Percentiles rank a stretch among this genome's conserved stretches.
These are phyloP conservation scores for Sorex araneus DNA, from an alignment of 2,113 vertebrate genomes.

Conservation along the genomic window DNA sequence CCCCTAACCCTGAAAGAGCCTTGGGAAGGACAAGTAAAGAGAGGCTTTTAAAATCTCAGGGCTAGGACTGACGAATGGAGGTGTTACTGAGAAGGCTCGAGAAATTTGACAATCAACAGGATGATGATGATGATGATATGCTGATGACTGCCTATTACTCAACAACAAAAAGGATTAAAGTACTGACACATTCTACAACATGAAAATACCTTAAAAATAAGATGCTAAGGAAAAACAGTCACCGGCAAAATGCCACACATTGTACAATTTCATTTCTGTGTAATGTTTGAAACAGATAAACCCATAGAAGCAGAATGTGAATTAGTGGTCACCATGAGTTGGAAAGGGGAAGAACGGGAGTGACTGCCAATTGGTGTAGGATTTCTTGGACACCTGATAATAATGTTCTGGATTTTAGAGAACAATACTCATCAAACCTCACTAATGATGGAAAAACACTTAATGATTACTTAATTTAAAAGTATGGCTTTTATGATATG, in stretches of 20 bases:
- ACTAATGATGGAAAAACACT: not conserved
- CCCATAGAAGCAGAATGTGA: not conserved
- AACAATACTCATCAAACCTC: not conserved
- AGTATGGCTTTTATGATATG: not conserved
- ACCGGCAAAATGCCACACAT: not conserved
- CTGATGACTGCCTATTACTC: not conserved
- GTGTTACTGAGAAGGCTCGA: too few species aligned
- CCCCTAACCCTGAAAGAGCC: too few species aligned
- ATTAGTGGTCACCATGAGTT: not conserved
- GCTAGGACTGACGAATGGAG: too few species aligned
- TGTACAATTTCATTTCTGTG: not conserved
- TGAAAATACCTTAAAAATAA: conserved; percentile 21
- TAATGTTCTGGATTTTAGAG: not conserved
- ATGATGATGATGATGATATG: too few species aligned
- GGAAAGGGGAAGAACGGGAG: not conserved
- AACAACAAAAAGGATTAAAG: conserved; percentile 47
- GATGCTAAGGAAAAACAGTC: not conserved
- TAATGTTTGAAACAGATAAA: conserved; percentile 33
- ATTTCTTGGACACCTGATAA: not conserved
- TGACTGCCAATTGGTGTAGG: not conserved
- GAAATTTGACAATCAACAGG: too few species aligned
- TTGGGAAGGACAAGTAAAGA: too few species aligned
- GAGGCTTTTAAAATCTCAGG: too few species aligned
- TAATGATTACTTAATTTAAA: not conserved
- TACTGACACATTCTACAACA: not conserved